These are phyloP conservation scores for Sitta carolinensis DNA, from an alignment of 2,797 vertebrate genomes.

Conservation along the genomic window DNA sequence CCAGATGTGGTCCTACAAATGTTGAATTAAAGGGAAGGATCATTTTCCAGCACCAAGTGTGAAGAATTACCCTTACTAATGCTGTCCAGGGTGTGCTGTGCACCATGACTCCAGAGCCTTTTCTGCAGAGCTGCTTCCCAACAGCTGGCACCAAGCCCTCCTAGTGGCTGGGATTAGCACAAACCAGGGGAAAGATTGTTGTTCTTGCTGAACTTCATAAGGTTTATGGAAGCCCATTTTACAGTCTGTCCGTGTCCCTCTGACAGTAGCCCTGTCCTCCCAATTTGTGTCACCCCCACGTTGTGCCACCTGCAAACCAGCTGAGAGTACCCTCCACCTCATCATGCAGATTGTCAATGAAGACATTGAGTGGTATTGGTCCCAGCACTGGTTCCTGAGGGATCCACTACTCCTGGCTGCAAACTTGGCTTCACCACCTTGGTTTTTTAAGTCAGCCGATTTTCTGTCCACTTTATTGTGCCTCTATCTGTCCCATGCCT, in stretches of 20 bases:
- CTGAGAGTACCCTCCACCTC: background rate
- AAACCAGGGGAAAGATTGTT: background rate
- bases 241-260: background rate
- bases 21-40: background rate
- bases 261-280: background rate
- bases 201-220: background rate
- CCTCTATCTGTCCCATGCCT: background rate
- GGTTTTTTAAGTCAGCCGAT: background rate
- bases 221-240: background rate
- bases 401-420: background rate
- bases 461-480: background rate
- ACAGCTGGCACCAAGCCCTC: background rate
- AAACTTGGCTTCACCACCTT: background rate
- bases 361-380: background rate
- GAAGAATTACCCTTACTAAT: background rate
- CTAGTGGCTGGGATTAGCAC: background rate
- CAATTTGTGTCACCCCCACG: fast-evolving
- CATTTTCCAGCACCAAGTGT: background rate
- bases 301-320: background rate
- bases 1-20: background rate
- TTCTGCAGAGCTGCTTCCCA: background rate
- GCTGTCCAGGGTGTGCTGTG: fast-evolving
- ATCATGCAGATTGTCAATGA: background rate
- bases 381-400: background rate
- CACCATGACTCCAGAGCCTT: background rate